Base-by-base conservation (phyloP, 2,797 vertebrate genomes). In the Selene dorsalis region DNA sequence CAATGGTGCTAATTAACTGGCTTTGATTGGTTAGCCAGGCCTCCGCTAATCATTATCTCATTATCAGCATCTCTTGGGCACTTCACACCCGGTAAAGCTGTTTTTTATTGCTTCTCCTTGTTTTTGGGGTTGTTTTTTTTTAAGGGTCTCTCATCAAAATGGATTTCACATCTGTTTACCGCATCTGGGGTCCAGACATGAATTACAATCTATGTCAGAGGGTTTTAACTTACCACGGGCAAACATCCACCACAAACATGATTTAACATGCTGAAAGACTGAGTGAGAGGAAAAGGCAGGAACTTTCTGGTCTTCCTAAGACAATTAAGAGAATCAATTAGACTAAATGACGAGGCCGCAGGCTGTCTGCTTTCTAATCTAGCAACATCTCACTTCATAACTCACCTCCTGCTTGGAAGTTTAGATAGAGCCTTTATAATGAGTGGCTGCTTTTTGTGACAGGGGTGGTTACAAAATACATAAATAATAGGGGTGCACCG, bases 311-410 rank as follows among this genome's bases (percentile, higher is more conserved):
- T 62, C 64, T 85, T 86, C 69, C 63, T 63, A 18, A 84, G 45
- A 91, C 80, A 88, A 88, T 91, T 86, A 90, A 79, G 41, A 59
- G 14, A 87, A 87, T 91, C 75, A 62, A 85, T 88, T 84, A 30
- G 67, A 75, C 71, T 83, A 82, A 89, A 89, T 61, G 78, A 79
- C 6, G 30, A 72, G 45, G 64, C 70, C 8, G 20, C 57, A 65
- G 84, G 87, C 75, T n/a, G 57, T 26, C 50, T 66, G 59, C 7
- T 80, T 32, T 73, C 65, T 50, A 58, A 52, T 14, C 48, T 20
- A 56, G 22, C 17, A 71, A 70, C 28, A 24, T 77, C 28, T 48
- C 67, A 55, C 26, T 70, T 65, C 60, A 59, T 48, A 67, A 59
- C 59, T 79, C 53, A 32, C 73, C 81, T 67, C 56, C 79, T 62